Conservation (phyloP, 53 echinoderm and acorn worm species). For the Crossaster papposus region DNA sequence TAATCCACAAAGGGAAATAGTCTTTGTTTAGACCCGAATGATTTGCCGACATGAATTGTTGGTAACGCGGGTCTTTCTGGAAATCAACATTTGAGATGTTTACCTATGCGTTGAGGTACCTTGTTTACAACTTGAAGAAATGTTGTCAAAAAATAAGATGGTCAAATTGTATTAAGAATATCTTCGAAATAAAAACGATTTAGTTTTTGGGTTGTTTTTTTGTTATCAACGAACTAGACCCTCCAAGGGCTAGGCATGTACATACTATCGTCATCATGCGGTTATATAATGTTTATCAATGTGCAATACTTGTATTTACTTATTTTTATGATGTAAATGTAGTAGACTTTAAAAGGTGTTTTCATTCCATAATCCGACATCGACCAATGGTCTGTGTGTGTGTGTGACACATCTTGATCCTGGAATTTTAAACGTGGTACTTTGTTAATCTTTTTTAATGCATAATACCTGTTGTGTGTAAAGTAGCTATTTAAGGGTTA, state of each 20-base stretch:
- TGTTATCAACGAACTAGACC: too few relatives aligned
- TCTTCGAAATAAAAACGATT: not conserved
- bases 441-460: too few relatives aligned
- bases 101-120: too few relatives aligned
- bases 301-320: conserved; percentile 19
- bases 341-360: not conserved
- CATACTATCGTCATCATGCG: not conserved
- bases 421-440: not conserved
- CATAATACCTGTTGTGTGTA: too few relatives aligned
- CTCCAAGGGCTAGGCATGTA: not conserved
- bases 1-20: too few relatives aligned
- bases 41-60: too few relatives aligned
- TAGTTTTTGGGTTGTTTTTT: not conserved
- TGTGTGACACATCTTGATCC: not conserved
- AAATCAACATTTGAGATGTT: too few relatives aligned
- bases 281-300: not conserved
- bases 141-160: not conserved
- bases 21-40: too few relatives aligned
- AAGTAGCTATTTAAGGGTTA: too few relatives aligned
- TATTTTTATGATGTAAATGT: not conserved
- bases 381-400: not conserved
- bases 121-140: too few relatives aligned
- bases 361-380: not conserved
- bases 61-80: too few relatives aligned
- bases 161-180: not conserved